Base-by-base conservation (phyloP, 1,140 invertebrate genomes). In the Drosophila truncata region DNA sequence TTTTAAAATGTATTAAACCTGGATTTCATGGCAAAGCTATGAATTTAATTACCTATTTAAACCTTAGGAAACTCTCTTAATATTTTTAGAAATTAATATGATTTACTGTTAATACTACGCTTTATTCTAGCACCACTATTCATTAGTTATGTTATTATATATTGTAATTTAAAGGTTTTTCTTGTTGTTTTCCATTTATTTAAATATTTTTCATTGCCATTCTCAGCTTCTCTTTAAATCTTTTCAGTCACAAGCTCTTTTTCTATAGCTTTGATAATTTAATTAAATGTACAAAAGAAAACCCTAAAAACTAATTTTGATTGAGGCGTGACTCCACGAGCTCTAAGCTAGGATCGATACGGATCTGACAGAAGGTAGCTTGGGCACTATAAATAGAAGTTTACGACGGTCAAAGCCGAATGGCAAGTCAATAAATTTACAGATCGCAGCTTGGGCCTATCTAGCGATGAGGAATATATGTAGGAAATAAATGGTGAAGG, bases 381-480 rank as follows among this genome's bases (percentile, higher is more conserved):
- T 41, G 4, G 41, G 18, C 37, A 49, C 47, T 76, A 59, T 54
- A 76, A 76, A 71, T 65, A 71, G 41, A 59, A 63, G 20, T 79
- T 72, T 59, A 58, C 46, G 61, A 54, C 52, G 49, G 18, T 60
- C 58, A 57, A 67, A 82, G 64, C 42, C 41, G 72, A 61, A 55
- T 35, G 62, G 49, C 73, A 66, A 70, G 73, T 33, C 61, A 25
- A 65, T 82, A 82, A 73, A 78, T 55, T 61, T 35, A 37, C 39
- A 59, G 63, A 66, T 79, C 61, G 27, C 50, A 49, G 42, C 63
- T 55, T 41, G 23, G 42, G 29, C 33, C 60, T 77, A 58, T 47
- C 50, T 49, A 25, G 44, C 44, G 57, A 39, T 61, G 57, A 39
- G 13, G 18, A 42, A 39, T 27, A 25, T 7, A 46, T 46, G 18